Conservation (phyloP, 2,888 invertebrate species). For the Myopa tessellatipennis region DNA sequence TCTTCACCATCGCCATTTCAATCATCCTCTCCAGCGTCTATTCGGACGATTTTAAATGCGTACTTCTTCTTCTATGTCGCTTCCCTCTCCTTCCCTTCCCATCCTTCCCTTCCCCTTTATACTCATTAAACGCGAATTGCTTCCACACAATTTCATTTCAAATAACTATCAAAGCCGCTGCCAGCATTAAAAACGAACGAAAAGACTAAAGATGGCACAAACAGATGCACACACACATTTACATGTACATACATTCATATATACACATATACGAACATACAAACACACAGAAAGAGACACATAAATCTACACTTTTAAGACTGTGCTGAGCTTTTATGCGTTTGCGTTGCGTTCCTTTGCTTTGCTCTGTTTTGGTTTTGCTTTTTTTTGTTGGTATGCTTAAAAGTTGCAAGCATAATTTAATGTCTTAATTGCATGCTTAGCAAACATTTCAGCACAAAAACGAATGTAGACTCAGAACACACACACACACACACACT, state of each 20-base stretch:
- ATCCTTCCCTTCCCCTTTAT: background rate
- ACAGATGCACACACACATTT: background rate
- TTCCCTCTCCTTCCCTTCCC: too few species aligned
- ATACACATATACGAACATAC: background rate
- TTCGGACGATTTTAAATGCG: too few species aligned
- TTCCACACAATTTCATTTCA: constrained; percentile 22
- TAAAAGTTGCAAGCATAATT: constrained; percentile 28
- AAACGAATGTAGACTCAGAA: background rate
- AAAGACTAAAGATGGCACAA: background rate
- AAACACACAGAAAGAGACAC: constrained; percentile 16
- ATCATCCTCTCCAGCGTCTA: too few species aligned
- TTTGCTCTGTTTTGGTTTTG: too few species aligned
- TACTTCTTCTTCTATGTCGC: too few species aligned
- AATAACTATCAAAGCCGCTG: constrained; percentile 16
- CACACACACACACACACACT: constrained; percentile 11
- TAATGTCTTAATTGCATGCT: constrained; percentile 39
- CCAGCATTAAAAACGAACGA: background rate
- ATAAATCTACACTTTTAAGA: background rate
- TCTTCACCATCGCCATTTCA: too few species aligned
- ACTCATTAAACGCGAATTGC: background rate
- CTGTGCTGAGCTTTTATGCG: background rate
- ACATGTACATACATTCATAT: background rate
- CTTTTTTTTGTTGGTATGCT: too few species aligned
- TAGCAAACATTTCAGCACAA: constrained; percentile 4
- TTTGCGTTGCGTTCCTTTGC: too few species aligned